These are phyloP conservation scores for fruit fly (Drosophila melanogaster) DNA, from an alignment of 1,140 invertebrate genomes.

Conservation along the genomic window Release_6_plus_ISO1_MT NT_033779.5:12214501-12215000, in stretches of 20 bases:
- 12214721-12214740: conserved; percentile 68
- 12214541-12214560: conserved; percentile 68
- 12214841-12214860: conserved; percentile 40
- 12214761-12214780: background rate
- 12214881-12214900: conserved; percentile 80
- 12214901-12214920: conserved; percentile 8
- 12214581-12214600: conserved; percentile 29
- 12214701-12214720: conserved; percentile 49
- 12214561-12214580: conserved; percentile 47
- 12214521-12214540: conserved; percentile 20
- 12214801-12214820: conserved; percentile 49
- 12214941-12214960: conserved; percentile 54
- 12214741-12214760: conserved; percentile 39
- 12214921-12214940: conserved; percentile 3
- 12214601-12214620: conserved; percentile 43
- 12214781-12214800: conserved; percentile 56
- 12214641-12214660: conserved; percentile 78
- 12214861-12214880: conserved; percentile 80
- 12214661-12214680: conserved; percentile 53
- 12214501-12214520: conserved; percentile 8
- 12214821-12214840: conserved; percentile 4
- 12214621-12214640: conserved; percentile 79
- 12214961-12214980: conserved; percentile 47
- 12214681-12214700: conserved; percentile 10
- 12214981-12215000: conserved; percentile 81